These are phyloP conservation scores for Chaetodon trifasciatus DNA, from an alignment of 2,797 vertebrate genomes.

Conservation along the genomic window DNA sequence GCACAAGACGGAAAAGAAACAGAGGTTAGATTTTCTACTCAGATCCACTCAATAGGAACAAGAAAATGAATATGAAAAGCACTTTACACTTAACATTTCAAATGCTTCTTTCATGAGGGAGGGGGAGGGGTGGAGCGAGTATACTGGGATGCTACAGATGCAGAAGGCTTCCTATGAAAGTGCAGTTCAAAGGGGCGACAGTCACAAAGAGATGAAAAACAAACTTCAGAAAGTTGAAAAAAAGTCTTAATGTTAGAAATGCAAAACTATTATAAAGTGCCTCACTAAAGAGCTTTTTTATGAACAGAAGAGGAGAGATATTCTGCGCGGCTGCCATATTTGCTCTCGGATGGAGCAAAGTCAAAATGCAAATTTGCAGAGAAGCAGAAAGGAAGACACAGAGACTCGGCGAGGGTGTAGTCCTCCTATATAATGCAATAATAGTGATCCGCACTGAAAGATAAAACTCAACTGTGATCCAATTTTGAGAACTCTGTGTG, in stretches of 20 bases:
- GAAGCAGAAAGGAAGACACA: conserved; percentile 32
- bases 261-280: conserved; percentile 41
- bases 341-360: conserved; percentile 29
- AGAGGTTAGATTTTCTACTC: conserved; percentile 42
- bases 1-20: conserved; percentile 15
- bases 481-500: conserved; percentile 63
- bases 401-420: conserved; percentile 17
- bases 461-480: conserved; percentile 69
- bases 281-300: conserved; percentile 15
- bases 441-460: conserved; percentile 60
- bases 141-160: conserved; percentile 47
- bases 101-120: conserved; percentile 43
- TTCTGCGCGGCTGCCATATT: conserved; percentile 17
- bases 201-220: conserved; percentile 51
- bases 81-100: conserved; percentile 59
- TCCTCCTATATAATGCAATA: conserved; percentile 42
- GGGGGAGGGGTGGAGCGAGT: conserved; percentile 29
- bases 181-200: conserved; percentile 53
- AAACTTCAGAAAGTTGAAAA: conserved; percentile 43
- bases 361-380: conserved; percentile 43
- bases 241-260: conserved; percentile 49
- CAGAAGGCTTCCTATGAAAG: conserved; percentile 43
- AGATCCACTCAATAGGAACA: conserved; percentile 47
- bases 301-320: conserved; percentile 34
- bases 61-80: conserved; percentile 47